Evolutionary conservation across 2,888 invertebrate genomes (phyloP), one percentile per base, ranked within the genome.

Genomic region (Drosophila recens): DNA sequence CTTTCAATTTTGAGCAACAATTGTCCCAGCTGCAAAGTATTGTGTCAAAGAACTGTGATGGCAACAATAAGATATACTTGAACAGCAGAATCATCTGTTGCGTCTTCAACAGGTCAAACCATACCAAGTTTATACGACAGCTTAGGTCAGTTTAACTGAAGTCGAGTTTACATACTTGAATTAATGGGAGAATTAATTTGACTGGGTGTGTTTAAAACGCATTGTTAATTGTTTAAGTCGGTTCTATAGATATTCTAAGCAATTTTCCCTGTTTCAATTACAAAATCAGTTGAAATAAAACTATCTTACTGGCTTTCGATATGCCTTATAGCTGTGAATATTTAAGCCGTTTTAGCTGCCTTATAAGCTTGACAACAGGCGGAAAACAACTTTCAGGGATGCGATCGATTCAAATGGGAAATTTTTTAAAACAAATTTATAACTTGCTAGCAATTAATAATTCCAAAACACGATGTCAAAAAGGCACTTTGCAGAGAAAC

Each of bases 61-160:
- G 30, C 17, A 36, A 36, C 4, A 36, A n/a, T 36, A 20, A 1
- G 17, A 36, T 13, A 10, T 4, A 4, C n/a, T 15, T 15, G 0
- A 30, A 13, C 34, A 36, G 4, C 13, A 36, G n/a, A 8, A 51
- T 36, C 51, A 51, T 36, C 51, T 51, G 51, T 51, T 51, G 36
- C 34, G 2, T 20, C 23, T 36, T 20, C 51, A 51, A 51, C 51
- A 51, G 51, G 51, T 51, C n/a, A n/a, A 36, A 20, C 20, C 33
- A 49, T 3, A 17, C n/a, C 2, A 8, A n/a, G 38, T 38, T n/a
- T 38, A 38, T 38, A 38, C 38, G 38, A 38, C 38, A 38, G 38
- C n/a, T n/a, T 38, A 1, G 2, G 2, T 38, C 38, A 6, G n/a
- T 38, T 38, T 38, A 38, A n/a, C 4, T 36, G n/a, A 38, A 38